A percentile compares a stretch with the other conserved stretches of the same genome.
phyloP scores from a whole-genome alignment of 2,113 vertebrate species.

The Girardinichthys multiradiatus region DNA sequence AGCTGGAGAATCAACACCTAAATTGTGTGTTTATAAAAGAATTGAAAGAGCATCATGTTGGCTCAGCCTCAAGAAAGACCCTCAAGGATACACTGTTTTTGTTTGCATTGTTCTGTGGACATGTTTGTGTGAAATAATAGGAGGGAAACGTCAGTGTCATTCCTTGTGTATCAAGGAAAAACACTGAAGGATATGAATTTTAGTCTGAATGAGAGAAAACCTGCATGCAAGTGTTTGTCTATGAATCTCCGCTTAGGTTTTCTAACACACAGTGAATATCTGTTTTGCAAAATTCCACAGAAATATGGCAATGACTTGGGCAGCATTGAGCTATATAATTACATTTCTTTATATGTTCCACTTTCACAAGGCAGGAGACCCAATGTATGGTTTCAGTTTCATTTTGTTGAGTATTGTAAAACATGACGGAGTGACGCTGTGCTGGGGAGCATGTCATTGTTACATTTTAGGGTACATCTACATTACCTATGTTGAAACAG shows the following conservation, averaged over 20 bases:
- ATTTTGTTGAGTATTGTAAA: neutral
- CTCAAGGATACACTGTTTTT: conserved; percentile 64
- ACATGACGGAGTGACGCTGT: neutral
- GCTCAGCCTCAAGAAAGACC: conserved; percentile 34
- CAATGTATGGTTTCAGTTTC: neutral
- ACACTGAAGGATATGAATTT: conserved; percentile 48
- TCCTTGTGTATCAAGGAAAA: conserved; percentile 66
- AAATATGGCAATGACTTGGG: neutral
- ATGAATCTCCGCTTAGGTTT: conserved; percentile 2
- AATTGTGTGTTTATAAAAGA: conserved; percentile 25
- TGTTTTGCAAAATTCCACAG: neutral
- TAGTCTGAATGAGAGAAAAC: conserved; percentile 6
- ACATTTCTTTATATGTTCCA: neutral
- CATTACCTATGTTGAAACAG: neutral
- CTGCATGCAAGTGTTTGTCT: neutral
- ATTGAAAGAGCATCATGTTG: conserved; percentile 6
- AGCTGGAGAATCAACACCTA: conserved; percentile 40
- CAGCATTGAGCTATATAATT: neutral
- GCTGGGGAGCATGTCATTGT: no score
- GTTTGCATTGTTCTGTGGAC: conserved; percentile 55
- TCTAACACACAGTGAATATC: neutral
- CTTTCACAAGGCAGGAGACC: neutral
- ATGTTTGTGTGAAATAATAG: conserved; percentile 40
- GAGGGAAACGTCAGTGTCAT: conserved; percentile 62
- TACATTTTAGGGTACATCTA: neutral